Evolutionary conservation across 2,797 vertebrate species (phyloP).

Genomic region (Clarias laeviceps): DNA sequence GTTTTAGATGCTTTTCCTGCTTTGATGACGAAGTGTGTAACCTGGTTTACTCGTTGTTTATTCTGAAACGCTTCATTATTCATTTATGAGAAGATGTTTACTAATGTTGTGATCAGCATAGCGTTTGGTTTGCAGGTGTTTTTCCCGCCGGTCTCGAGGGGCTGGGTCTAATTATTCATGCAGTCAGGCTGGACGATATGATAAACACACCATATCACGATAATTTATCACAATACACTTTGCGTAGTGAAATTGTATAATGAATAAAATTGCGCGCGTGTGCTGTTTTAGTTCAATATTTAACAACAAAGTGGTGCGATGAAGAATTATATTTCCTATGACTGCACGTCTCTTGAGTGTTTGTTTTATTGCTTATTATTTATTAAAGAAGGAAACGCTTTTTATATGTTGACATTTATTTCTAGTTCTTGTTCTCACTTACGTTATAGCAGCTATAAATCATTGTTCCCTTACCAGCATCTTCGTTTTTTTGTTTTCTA

Average conservation of each 20-base stretch:
- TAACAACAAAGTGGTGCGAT: neutral
- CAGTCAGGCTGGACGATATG: neutral
- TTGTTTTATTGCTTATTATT: neutral
- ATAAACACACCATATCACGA: neutral
- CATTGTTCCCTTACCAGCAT: neutral
- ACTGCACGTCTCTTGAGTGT: no score
- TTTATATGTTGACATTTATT: neutral
- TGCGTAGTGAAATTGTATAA: neutral
- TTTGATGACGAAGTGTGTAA: neutral
- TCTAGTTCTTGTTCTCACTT: neutral
- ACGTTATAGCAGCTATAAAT: neutral
- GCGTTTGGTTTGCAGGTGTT: constrained; percentile 17
- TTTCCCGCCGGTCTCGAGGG: neutral
- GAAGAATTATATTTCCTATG: neutral
- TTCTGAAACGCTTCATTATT: neutral
- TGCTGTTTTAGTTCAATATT: neutral
- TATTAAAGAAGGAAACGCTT: neutral
- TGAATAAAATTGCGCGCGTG: neutral
- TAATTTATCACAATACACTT: neutral
- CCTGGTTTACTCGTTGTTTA: neutral
- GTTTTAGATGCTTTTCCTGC: constrained; percentile 1
- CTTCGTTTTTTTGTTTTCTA: neutral
- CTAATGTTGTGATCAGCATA: constrained; percentile 14
- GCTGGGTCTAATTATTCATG: constrained; percentile 24
- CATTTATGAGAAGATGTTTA: constrained; percentile 14